A percentile compares a stretch with the other conserved stretches of the same genome.
phyloP scores from a whole-genome alignment of 2,888 invertebrate genomes.

The Andrena bucephala region DNA sequence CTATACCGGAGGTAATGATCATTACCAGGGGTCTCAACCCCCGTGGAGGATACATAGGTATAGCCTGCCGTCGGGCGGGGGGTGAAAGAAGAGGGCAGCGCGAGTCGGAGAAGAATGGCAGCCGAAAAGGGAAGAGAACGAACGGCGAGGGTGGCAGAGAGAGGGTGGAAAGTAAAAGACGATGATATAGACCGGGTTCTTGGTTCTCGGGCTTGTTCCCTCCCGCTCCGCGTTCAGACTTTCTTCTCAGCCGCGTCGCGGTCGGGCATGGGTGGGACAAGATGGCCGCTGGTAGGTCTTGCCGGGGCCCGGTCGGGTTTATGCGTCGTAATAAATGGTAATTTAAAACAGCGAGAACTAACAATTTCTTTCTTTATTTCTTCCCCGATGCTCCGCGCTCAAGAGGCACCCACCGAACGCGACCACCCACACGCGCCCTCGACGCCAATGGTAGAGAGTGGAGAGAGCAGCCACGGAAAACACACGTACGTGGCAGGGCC shows the following conservation, averaged over 20 bases:
- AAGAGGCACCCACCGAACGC: conserved; percentile 50
- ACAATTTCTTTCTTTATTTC: conserved; percentile 85
- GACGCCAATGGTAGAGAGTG: neutral
- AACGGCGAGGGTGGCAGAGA: conserved; percentile 28
- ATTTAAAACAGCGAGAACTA: conserved; percentile 85
- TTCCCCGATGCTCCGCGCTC: conserved; percentile 68
- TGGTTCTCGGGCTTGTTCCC: conserved; percentile 44
- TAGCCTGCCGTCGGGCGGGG: conserved; percentile 46
- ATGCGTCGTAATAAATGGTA: conserved; percentile 85
- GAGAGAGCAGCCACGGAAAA: conserved; percentile 21
- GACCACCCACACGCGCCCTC: conserved; percentile 26
- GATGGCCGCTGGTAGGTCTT: conserved; percentile 82
- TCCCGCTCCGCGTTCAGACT: conserved; percentile 13
- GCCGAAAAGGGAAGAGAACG: conserved; percentile 22
- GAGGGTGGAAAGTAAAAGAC: conserved; percentile 67
- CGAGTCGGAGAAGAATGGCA: conserved; percentile 9
- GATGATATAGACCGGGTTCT: conserved; percentile 70
- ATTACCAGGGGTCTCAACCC: conserved; percentile 77
- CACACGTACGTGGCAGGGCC: conserved; percentile 46
- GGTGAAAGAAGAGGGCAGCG: conserved; percentile 50
- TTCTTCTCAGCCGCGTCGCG: conserved; percentile 21
- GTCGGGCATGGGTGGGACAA: conserved; percentile 76
- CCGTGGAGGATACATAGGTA: conserved; percentile 54
- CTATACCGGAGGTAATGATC: conserved; percentile 84
- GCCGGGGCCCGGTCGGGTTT: conserved; percentile 79